Percentiles rank a stretch among this genome's conserved stretches.
phyloP scores from a whole-genome alignment of 1,140 invertebrate genomes.

The Penaeus indicus region DNA sequence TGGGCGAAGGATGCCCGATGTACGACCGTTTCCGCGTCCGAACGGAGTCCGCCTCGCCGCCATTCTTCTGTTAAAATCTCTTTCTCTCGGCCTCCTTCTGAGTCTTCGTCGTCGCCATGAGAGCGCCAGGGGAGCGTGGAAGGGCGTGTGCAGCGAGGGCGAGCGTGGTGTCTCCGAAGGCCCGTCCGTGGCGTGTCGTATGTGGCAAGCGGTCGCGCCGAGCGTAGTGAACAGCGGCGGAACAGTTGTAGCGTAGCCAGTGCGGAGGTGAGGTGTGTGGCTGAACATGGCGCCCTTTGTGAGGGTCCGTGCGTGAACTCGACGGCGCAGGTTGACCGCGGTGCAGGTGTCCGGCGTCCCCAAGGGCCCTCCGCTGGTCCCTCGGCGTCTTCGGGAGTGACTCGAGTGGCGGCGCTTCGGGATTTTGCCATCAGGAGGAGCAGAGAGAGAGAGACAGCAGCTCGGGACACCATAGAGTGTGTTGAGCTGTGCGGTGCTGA shows the following conservation, averaged over 20 bases:
- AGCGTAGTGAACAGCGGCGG: conserved; percentile 46
- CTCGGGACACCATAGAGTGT: too few species aligned
- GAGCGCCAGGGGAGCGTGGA: too few species aligned
- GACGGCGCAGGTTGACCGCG: too few species aligned
- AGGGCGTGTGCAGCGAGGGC: too few species aligned
- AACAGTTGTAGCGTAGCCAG: conserved; percentile 49
- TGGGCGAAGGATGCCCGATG: conserved; percentile 13
- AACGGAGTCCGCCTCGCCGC: background rate
- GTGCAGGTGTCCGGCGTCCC: too few species aligned
- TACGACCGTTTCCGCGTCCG: background rate
- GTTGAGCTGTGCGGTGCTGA: conserved; percentile 18
- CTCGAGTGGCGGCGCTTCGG: too few species aligned
- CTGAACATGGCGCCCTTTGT: background rate
- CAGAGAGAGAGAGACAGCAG: too few species aligned
- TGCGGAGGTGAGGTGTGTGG: conserved; percentile 19
- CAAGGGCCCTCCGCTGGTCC: too few species aligned
- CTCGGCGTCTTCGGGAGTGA: too few species aligned
- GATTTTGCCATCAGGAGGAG: too few species aligned
- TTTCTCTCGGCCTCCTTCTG: background rate
- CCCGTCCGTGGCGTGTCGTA: background rate
- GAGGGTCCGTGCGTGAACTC: conserved; percentile 15
- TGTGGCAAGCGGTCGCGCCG: conserved; percentile 32
- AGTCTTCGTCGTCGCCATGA: too few species aligned
- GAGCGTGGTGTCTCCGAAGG: too few species aligned
- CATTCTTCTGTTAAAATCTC: background rate